A percentile compares a stretch with the other conserved stretches of the same genome.
Evolutionary conservation across 2,888 invertebrate species (phyloP).

Genomic region (Lamproptera curius): DNA sequence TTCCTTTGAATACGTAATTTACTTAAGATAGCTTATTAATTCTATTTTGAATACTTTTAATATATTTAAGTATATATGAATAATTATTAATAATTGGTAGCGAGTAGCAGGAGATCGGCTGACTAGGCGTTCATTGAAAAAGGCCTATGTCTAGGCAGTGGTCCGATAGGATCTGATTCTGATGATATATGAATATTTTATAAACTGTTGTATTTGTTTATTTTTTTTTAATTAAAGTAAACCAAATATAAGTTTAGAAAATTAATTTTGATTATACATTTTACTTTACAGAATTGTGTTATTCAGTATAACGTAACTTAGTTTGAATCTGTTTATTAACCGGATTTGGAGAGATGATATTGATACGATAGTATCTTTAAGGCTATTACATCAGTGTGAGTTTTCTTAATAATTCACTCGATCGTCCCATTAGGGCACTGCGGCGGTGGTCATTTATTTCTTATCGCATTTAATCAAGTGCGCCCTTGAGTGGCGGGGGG

Average conservation of each 20-base stretch:
- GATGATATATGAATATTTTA: too few species aligned
- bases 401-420: slow-evolving; percentile 15
- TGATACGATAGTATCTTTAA: background rate
- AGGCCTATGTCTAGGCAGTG: too few species aligned
- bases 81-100: too few species aligned
- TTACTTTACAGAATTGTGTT: too few species aligned
- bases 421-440: slow-evolving; percentile 4
- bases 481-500: slow-evolving; percentile 14
- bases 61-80: too few species aligned
- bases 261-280: background rate
- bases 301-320: background rate
- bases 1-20: too few species aligned
- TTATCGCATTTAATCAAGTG: slow-evolving; percentile 21
- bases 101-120: too few species aligned
- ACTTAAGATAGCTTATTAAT: too few species aligned
- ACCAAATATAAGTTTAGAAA: too few species aligned
- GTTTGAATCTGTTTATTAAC: background rate
- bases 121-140: too few species aligned
- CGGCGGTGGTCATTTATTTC: slow-evolving; percentile 15
- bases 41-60: too few species aligned
- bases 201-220: background rate
- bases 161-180: too few species aligned
- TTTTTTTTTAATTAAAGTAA: background rate
- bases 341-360: background rate
- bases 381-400: background rate